Percentiles rank a stretch among this genome's conserved stretches.
These are phyloP conservation scores for Halichoerus grypus DNA, from an alignment of 2,113 vertebrate genomes.

Conservation along the genomic window DNA sequence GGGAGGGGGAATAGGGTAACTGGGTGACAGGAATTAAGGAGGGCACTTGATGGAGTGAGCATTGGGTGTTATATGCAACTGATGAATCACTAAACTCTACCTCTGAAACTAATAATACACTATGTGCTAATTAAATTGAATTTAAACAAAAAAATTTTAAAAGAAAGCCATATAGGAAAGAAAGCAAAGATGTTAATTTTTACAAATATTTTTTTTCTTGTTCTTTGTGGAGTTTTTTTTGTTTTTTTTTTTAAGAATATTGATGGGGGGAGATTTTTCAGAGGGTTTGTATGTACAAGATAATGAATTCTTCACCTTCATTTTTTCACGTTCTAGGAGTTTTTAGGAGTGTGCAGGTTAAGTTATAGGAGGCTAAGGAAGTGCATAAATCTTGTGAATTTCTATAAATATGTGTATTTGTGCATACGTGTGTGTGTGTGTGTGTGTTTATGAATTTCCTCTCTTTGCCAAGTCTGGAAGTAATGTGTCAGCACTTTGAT, in stretches of 20 bases:
- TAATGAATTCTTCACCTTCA: background rate
- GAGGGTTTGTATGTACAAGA: background rate
- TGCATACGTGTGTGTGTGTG: background rate
- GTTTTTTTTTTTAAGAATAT: background rate
- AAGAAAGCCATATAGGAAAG: background rate
- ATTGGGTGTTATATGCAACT: too few species aligned
- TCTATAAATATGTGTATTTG: background rate
- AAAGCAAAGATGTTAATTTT: conserved; percentile 4
- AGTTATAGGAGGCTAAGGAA: background rate
- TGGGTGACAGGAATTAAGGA: too few species aligned
- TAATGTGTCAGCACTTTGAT: background rate
- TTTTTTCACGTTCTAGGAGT: background rate
- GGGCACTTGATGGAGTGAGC: too few species aligned
- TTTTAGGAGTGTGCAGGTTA: background rate
- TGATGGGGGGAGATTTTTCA: background rate
- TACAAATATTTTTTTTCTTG: background rate
- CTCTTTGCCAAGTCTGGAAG: background rate
- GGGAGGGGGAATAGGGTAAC: too few species aligned
- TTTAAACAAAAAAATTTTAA: background rate
- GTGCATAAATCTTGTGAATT: background rate
- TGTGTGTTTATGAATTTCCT: background rate
- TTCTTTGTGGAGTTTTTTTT: background rate
- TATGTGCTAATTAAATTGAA: background rate
- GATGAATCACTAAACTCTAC: too few species aligned
- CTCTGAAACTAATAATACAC: too few species aligned